phyloP scores from a whole-genome alignment of 2,888 invertebrate species.

The Epistrophella euchroma region DNA sequence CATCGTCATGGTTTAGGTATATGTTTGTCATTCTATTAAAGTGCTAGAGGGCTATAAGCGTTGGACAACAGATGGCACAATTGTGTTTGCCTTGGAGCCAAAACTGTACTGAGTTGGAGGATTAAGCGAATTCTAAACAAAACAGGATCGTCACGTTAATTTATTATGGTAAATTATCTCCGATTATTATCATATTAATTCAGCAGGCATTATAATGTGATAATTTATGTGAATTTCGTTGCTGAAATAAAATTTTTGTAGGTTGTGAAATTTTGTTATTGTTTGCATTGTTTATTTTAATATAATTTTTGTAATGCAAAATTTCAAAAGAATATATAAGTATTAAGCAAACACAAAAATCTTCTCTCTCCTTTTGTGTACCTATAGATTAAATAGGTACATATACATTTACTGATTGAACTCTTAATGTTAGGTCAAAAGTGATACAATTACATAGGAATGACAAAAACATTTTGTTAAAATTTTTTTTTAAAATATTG shows the following conservation, averaged over 20 bases:
- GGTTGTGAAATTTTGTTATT: not conserved
- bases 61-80: constrained; percentile 41
- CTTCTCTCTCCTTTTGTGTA: no score
- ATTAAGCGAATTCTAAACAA: constrained; percentile 49
- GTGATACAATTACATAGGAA: not conserved
- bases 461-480: not conserved
- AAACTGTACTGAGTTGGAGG: constrained; percentile 41
- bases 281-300: no score
- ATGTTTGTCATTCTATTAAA: constrained; percentile 26
- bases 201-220: constrained; percentile 39
- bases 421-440: no score
- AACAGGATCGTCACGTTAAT: constrained; percentile 36
- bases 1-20: constrained; percentile 12
- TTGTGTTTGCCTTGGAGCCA: constrained; percentile 7
- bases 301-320: no score
- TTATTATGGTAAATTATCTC: constrained; percentile 52
- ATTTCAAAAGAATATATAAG: no score
- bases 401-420: no score
- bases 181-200: constrained; percentile 46
- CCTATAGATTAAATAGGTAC: no score
- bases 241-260: not conserved
- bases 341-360: no score
- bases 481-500: not conserved
- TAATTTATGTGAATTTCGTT: constrained; percentile 29
- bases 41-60: constrained; percentile 12